These are phyloP conservation scores for Philotrypesis tridentata DNA, from an alignment of 1,140 invertebrate species.

Conservation along the genomic window DNA sequence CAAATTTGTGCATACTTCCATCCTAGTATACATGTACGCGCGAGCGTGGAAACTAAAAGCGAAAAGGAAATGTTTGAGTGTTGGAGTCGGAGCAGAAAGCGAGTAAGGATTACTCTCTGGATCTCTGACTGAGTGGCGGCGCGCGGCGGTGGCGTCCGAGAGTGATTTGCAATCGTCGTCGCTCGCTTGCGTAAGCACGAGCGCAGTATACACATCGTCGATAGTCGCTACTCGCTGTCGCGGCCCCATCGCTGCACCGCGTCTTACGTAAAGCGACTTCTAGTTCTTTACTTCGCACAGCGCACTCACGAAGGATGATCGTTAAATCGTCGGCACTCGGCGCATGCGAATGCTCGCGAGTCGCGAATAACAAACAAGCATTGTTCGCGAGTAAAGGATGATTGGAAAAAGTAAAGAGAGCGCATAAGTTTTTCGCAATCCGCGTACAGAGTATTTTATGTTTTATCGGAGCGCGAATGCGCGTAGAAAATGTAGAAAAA, in stretches of 20 bases:
- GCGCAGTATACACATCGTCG: background rate
- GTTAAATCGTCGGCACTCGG: constrained; percentile 1
- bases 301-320: constrained; percentile 22
- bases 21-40: no score
- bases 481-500: background rate
- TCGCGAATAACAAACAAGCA: constrained; percentile 22
- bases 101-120: constrained; percentile 28
- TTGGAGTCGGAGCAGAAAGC: no score
- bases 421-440: no score
- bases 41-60: constrained; percentile 5
- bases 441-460: no score
- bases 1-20: no score
- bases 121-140: background rate
- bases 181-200: constrained; percentile 40
- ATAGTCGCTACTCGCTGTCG: no score
- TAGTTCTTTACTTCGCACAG: background rate
- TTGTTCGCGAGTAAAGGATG: background rate
- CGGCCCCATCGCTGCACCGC: background rate
- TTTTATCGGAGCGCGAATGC: no score
- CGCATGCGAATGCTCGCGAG: background rate
- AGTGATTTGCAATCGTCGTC: constrained; percentile 41
- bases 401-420: constrained; percentile 10
- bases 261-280: constrained; percentile 41
- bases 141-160: constrained; percentile 6
- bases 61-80: background rate